Percentiles rank a stretch among this genome's conserved stretches.
Evolutionary conservation across 2,888 invertebrate species (phyloP).

Genomic region (Bugula neritina): DNA sequence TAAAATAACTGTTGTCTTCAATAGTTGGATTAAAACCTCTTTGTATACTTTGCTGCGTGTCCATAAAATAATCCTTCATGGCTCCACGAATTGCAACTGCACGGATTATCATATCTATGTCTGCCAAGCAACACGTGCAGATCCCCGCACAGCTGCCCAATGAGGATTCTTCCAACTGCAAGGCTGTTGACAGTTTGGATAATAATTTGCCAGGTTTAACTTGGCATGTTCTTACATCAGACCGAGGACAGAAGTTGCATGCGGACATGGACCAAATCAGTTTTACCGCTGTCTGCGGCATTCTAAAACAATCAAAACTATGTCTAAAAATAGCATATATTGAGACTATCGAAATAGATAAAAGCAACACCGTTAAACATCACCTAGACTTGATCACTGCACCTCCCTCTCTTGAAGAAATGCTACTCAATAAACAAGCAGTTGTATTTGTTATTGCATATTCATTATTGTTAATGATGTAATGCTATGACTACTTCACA

Average conservation of each 20-base stretch:
- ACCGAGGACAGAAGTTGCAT: constrained; percentile 21
- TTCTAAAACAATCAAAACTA: too few relatives aligned
- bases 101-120: constrained; percentile 20
- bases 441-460: too few relatives aligned
- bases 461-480: too few relatives aligned
- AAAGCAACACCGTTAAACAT: too few relatives aligned
- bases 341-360: too few relatives aligned
- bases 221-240: constrained; percentile 20
- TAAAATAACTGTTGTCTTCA: not conserved
- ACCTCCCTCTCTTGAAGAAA: too few relatives aligned
- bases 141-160: not conserved
- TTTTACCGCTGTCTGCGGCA: constrained; percentile 9
- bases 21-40: not conserved
- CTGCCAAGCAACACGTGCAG: constrained; percentile 19
- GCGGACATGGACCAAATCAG: constrained; percentile 13
- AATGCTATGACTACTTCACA: too few relatives aligned
- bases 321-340: too few relatives aligned
- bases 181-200: constrained; percentile 2
- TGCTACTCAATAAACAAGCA: too few relatives aligned
- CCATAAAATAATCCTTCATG: constrained; percentile 19
- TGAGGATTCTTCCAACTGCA: not conserved
- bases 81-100: constrained; percentile 8
- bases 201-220: constrained; percentile 21
- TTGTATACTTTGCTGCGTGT: not conserved
- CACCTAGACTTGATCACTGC: too few relatives aligned